A percentile compares a stretch with the other conserved stretches of the same genome.
Evolutionary conservation across 2,888 invertebrate species (phyloP).

Genomic region (Imbricaverruca yamaguchii): DNA sequence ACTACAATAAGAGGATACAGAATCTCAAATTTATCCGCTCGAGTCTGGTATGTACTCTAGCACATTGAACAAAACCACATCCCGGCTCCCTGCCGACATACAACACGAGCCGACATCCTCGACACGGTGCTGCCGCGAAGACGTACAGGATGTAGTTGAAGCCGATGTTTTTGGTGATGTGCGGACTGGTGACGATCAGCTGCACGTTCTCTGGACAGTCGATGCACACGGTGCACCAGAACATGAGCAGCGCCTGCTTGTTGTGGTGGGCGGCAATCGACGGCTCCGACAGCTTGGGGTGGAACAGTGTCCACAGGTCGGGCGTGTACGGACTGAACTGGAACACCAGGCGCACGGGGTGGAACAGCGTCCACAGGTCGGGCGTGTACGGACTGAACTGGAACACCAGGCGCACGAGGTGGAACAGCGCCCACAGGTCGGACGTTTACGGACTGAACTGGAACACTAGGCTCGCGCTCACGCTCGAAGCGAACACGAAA

Average conservation of each 20-base stretch:
- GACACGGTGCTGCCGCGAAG: neutral
- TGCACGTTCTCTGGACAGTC: conserved; percentile 91
- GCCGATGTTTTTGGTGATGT: conserved; percentile 87
- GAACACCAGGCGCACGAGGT: conserved; percentile 48
- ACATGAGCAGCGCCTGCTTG: conserved; percentile 82
- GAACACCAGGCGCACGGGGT: conserved; percentile 52
- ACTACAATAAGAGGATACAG: too few species aligned
- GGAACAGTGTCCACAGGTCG: conserved; percentile 88
- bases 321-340: conserved; percentile 88
- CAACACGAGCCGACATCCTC: too few species aligned
- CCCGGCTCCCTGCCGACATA: too few species aligned
- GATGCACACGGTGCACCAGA: conserved; percentile 87
- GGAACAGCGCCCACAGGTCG: conserved; percentile 88
- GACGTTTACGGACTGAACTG: conserved; percentile 85
- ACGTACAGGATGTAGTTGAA: conserved; percentile 93
- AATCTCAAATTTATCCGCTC: too few species aligned
- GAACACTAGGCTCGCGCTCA: conserved; percentile 58
- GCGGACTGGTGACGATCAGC: conserved; percentile 74
- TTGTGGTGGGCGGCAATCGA: conserved; percentile 92
- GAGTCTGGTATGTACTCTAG: too few species aligned
- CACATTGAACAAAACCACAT: too few species aligned
- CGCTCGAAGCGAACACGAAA: too few species aligned
- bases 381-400: conserved; percentile 88
- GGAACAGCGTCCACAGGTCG: conserved; percentile 88
- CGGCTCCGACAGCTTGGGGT: conserved; percentile 88